Evolutionary conservation across 2,113 vertebrate genomes (phyloP).

Genomic region (Bos javanicus): DNA sequence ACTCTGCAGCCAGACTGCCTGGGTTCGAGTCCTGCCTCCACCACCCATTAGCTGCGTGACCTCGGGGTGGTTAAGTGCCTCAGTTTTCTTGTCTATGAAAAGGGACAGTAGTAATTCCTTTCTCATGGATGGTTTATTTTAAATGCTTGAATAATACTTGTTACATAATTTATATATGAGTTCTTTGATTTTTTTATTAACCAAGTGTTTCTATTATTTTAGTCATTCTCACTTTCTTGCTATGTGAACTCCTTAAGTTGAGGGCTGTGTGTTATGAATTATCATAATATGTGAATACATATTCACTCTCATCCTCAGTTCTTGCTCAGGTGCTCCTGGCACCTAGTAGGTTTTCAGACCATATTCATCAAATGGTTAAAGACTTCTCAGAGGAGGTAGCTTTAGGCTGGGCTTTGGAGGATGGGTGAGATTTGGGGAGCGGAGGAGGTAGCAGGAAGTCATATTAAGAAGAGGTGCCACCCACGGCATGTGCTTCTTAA

Average conservation of each 20-base stretch:
- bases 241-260: not conserved
- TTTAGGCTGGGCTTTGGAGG: not conserved
- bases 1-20: not conserved
- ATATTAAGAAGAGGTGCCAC: not conserved
- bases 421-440: not conserved
- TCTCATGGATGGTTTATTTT: not conserved
- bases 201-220: not conserved
- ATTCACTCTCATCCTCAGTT: not conserved
- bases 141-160: not conserved
- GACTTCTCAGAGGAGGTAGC: not conserved
- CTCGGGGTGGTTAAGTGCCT: not conserved
- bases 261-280: not conserved
- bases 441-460: not conserved
- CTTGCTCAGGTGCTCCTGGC: not conserved
- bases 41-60: not conserved
- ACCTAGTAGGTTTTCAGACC: not conserved
- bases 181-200: not conserved
- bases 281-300: no score
- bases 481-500: fast-evolving
- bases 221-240: not conserved
- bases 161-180: not conserved
- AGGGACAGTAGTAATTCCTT: not conserved
- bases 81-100: not conserved
- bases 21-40: not conserved
- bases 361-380: not conserved